phyloP scores from a whole-genome alignment of 2,113 vertebrate genomes.

The Aleadryas rufinucha region DNA sequence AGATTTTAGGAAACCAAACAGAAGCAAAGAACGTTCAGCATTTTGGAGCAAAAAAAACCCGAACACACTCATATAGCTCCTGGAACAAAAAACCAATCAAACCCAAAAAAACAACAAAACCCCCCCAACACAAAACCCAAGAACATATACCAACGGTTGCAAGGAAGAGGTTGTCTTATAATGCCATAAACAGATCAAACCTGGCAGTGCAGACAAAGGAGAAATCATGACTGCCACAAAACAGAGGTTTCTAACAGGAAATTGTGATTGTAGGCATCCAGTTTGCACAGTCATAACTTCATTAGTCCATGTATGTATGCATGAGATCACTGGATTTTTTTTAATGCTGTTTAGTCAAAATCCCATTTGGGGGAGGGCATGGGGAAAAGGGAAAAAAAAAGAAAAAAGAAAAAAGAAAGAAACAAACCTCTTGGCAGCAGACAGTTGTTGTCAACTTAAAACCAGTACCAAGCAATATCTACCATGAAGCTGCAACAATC shows the following conservation, averaged over 20 bases:
- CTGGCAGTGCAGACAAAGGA: background rate
- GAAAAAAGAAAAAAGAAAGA: accelerated
- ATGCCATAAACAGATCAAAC: background rate
- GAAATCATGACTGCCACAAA: background rate
- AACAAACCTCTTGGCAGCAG: background rate
- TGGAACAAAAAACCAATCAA: background rate
- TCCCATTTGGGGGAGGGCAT: background rate
- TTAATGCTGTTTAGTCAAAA: background rate
- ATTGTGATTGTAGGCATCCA: background rate
- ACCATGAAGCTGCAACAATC: background rate
- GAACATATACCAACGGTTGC: background rate
- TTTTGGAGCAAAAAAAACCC: background rate
- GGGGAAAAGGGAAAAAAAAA: background rate
- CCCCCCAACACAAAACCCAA: background rate
- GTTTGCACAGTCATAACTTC: background rate
- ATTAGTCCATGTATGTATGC: background rate
- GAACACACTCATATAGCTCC: background rate
- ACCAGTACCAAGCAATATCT: background rate
- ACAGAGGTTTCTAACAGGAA: background rate
- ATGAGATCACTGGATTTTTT: background rate
- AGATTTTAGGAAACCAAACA: background rate
- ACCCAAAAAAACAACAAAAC: background rate
- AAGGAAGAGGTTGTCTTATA: background rate
- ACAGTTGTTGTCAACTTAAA: background rate
- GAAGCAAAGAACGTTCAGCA: background rate